Evolutionary conservation across 2,797 vertebrate genomes (phyloP).

Genomic region (Pteronotus mesoamericanus): DNA sequence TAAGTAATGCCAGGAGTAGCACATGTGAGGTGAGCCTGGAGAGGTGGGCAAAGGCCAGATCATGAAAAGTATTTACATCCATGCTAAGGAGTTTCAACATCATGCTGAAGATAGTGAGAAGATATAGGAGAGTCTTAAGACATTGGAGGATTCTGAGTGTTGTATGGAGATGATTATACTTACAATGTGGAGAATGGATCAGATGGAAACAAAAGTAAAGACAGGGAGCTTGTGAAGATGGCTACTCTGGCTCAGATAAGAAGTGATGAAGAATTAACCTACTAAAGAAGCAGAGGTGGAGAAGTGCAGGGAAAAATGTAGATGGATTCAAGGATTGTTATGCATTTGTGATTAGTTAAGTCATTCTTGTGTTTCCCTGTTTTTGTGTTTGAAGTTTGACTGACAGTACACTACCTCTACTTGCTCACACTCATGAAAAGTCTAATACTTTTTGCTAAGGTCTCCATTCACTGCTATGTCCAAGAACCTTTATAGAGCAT

Average conservation of each 20-base stretch:
- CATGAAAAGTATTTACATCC: background rate
- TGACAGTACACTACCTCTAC: background rate
- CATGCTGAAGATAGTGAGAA: background rate
- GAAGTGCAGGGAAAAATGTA: background rate
- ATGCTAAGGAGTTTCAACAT: background rate
- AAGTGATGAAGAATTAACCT: background rate
- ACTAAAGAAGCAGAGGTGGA: background rate
- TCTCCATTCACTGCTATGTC: background rate
- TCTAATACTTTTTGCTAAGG: background rate
- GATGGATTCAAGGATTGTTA: background rate
- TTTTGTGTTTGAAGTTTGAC: background rate
- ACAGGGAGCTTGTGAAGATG: background rate
- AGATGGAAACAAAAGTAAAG: background rate
- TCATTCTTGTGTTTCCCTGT: background rate
- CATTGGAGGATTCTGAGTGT: background rate
- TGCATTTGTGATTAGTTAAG: background rate
- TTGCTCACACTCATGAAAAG: background rate
- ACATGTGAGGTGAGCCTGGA: background rate
- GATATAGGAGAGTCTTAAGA: background rate
- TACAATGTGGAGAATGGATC: background rate
- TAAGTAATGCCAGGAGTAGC: background rate
- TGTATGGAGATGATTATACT: background rate
- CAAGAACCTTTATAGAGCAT: background rate
- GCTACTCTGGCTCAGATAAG: background rate
- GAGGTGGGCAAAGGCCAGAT: background rate